Conservation (phyloP, 2,113 vertebrate genomes). For the Platichthys stellatus region DNA sequence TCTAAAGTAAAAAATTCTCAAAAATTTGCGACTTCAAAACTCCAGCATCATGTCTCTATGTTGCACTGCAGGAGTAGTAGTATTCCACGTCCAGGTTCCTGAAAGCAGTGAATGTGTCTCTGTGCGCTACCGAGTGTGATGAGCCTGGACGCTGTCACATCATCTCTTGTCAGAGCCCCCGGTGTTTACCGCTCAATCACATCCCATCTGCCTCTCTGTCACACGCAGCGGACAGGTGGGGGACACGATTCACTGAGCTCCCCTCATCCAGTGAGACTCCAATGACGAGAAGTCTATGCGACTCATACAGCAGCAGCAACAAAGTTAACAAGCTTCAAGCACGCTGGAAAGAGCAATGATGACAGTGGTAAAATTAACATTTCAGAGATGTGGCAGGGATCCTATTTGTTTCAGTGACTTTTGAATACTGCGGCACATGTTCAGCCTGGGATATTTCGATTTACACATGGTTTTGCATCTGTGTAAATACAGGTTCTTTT, state of each 20-base stretch:
- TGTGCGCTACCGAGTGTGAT: not conserved
- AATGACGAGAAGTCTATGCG: not conserved
- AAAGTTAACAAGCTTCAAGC: slow-evolving; percentile 8
- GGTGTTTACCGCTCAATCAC: slow-evolving; percentile 58
- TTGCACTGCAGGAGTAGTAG: no score
- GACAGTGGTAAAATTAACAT: not conserved
- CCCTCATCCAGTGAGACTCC: slow-evolving; percentile 11
- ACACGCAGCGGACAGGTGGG: slow-evolving; percentile 25
- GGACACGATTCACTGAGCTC: slow-evolving; percentile 23
- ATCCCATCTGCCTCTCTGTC: slow-evolving; percentile 55
- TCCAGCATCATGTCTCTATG: no score
- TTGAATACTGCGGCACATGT: not conserved
- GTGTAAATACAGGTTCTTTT: no score
- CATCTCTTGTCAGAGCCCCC: slow-evolving; percentile 47
- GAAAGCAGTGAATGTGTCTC: slow-evolving; percentile 13
- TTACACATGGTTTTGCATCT: not conserved
- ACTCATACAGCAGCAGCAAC: not conserved
- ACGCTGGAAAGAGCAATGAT: not conserved
- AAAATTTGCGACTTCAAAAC: no score
- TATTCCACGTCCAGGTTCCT: not conserved
- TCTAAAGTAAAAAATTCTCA: no score
- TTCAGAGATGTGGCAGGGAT: no score
- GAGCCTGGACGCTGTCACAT: slow-evolving; percentile 57
- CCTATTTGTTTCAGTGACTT: not conserved
- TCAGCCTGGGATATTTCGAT: not conserved